Base-by-base conservation (phyloP, 2,888 invertebrate species). In the Apotomis turbidana region DNA sequence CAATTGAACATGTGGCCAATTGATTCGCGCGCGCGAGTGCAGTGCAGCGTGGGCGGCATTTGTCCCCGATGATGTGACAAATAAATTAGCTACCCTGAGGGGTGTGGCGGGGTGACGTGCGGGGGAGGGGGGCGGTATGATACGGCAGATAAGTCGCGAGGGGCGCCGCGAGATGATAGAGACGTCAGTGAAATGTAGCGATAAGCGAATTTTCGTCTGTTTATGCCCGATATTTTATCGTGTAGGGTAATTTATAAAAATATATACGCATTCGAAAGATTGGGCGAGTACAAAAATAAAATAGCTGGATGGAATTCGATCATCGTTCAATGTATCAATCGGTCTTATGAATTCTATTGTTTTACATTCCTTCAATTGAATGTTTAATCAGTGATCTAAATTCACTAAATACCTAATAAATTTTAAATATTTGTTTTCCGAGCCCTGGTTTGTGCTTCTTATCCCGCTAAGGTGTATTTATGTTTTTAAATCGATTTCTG, bases 131-230 rank as follows among this genome's bases (percentile, higher is more conserved):
- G 27, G 2, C 27, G 27, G 27, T 27, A 27, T 27, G 27, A 27
- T 44, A 51, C 27, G 44, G 55, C 54, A 55, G 63, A 70, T 57
- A 51, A 46, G 55, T 41, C 15, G 57, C 52, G 71, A 55, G 66
- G 54, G 54, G 54, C 10, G 66, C 38, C 8, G 46, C 15, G 64
- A 46, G 60, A 49, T 51, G 49, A 71, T 61, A 44, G 44, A 61
- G 71, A 13, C 41, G 67, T 71, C 67, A 67, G 60, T 62, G 71
- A 15, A 41, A 27, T 51, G 57, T 27, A n/a, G 27, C 41, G 67
- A 71, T 71, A 71, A 71, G 66, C 60, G 59, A 49, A 59, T 66
- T 54, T 68, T 68, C n/a, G 60, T 55, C 58, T 59, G 54, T 59
- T 52, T 60, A 6, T 15, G 52, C 44, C 36, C 13, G 49, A 67